Percentiles rank a stretch among this genome's conserved stretches.
Conservation (phyloP, 1,140 invertebrate genomes). For the Aphelinus atriplicis region DNA sequence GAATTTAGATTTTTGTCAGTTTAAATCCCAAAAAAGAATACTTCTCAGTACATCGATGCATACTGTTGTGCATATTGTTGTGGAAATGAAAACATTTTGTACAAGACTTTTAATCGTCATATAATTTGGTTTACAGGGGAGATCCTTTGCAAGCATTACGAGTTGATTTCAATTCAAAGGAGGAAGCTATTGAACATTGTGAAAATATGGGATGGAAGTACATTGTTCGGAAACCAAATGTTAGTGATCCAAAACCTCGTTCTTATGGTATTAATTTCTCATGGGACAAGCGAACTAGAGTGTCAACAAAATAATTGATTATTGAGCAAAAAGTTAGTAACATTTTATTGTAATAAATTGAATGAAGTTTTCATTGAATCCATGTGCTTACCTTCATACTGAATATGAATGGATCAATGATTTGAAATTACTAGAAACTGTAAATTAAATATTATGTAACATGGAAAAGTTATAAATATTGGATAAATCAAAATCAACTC, state of each 20-base stretch:
- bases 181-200: conserved; percentile 92
- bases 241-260: conserved; percentile 74
- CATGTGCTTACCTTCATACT: neutral
- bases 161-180: conserved; percentile 80
- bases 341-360: neutral
- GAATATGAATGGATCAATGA: neutral
- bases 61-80: too few relatives aligned
- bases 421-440: neutral
- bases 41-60: too few relatives aligned
- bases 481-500: conserved; percentile 17
- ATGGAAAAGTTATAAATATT: neutral
- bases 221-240: conserved; percentile 78
- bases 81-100: conserved; percentile 1
- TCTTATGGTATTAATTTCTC: conserved; percentile 94
- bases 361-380: neutral
- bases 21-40: too few relatives aligned
- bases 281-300: conserved; percentile 94
- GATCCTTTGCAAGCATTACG: conserved; percentile 95
- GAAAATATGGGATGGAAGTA: conserved; percentile 96
- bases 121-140: conserved; percentile 71
- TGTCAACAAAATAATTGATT: conserved; percentile 87
- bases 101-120: conserved; percentile 13
- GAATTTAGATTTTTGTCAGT: too few relatives aligned
- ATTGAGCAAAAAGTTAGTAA: too few relatives aligned
- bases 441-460: neutral